Evolutionary conservation across 64 coral and sea anemone species (phyloP).

Genomic region (Cladopsammia gracilis): DNA sequence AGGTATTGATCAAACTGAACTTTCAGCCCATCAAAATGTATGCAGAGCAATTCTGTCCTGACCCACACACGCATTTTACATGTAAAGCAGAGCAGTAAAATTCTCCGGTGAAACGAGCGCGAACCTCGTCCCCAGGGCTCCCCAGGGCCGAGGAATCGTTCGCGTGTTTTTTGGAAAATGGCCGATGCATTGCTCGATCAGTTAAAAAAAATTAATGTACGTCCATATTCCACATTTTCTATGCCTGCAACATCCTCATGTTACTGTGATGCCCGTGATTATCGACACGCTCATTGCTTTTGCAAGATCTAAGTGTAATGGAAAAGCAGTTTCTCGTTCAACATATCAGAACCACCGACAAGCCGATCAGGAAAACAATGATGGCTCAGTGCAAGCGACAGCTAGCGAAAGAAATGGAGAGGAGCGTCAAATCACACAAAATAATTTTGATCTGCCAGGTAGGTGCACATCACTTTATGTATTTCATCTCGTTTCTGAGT

Average conservation of each 20-base stretch:
- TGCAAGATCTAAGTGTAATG: constrained; percentile 44
- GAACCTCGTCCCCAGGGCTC: not conserved
- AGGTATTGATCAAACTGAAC: constrained; percentile 38
- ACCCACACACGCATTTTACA: constrained; percentile 3
- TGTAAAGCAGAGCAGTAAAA: not conserved
- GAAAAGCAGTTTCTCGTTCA: constrained; percentile 69
- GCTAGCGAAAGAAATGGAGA: not conserved
- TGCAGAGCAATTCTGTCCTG: constrained; percentile 28
- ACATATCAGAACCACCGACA: constrained; percentile 43
- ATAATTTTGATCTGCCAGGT: not conserved
- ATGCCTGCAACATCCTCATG: not conserved
- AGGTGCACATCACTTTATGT: not conserved
- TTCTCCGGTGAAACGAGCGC: not conserved
- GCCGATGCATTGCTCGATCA: too few species aligned
- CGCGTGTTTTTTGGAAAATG: too few species aligned
- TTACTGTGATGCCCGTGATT: too few species aligned
- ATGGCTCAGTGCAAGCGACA: not conserved
- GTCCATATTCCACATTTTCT: not conserved
- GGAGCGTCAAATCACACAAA: not conserved
- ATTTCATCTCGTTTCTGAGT: not conserved
- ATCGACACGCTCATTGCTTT: constrained; percentile 52
- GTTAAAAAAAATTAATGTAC: not conserved
- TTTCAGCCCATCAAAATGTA: constrained; percentile 37
- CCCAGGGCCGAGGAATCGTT: too few species aligned
- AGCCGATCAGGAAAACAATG: constrained; percentile 3